Percentiles rank a stretch among this genome's conserved stretches.
These are phyloP conservation scores for Scolopax bukidnonensis DNA, from an alignment of 2,797 vertebrate genomes.

Conservation along the genomic window DNA sequence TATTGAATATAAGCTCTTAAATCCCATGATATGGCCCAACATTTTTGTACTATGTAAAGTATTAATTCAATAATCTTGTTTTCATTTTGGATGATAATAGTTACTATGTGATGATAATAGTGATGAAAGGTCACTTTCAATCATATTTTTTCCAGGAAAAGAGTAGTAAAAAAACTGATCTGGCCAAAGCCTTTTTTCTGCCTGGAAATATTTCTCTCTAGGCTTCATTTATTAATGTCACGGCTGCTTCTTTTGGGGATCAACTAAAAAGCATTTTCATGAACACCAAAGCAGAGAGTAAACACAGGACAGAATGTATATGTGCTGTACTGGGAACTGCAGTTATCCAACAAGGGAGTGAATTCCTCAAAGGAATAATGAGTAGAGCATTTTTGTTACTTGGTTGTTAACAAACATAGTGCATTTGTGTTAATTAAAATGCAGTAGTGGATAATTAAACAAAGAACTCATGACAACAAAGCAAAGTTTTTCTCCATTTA, in stretches of 20 bases:
- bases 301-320: not conserved
- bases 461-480: not conserved
- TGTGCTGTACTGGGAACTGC: not conserved
- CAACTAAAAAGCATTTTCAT: not conserved
- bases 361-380: not conserved
- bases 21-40: slow-evolving; percentile 33
- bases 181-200: not conserved
- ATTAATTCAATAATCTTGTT: slow-evolving; percentile 65
- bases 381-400: not conserved
- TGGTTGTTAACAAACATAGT: slow-evolving; percentile 13
- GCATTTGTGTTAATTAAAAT: slow-evolving; percentile 57
- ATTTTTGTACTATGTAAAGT: slow-evolving; percentile 45
- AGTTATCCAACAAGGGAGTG: not conserved
- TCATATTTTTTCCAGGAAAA: not conserved
- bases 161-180: not conserved
- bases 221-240: not conserved
- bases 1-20: slow-evolving; percentile 64
- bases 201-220: not conserved
- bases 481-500: slow-evolving; percentile 5
- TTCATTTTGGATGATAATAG: slow-evolving; percentile 47
- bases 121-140: slow-evolving; percentile 51
- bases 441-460: slow-evolving; percentile 29
- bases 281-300: slow-evolving; percentile 9
- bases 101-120: no score
- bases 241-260: not conserved